Percentiles rank a stretch among this genome's conserved stretches.
These are phyloP conservation scores for Aphis gossypii DNA, from an alignment of 1,140 invertebrate genomes.

Conservation along the genomic window DNA sequence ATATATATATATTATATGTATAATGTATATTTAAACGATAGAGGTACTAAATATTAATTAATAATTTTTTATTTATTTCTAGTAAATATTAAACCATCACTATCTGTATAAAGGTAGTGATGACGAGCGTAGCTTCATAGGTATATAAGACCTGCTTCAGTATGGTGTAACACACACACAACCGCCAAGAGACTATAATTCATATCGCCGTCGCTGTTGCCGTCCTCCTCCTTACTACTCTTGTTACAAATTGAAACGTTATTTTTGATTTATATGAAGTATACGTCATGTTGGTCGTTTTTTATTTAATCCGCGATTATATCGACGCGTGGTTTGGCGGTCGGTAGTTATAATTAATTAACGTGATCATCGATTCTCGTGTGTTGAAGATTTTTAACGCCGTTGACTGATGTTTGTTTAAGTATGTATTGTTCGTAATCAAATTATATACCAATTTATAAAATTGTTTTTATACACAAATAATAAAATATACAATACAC, in stretches of 20 bases:
- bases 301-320: constrained; percentile 49
- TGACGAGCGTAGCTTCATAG: neutral
- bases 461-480: neutral
- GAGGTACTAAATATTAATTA: neutral
- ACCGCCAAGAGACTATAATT: constrained; percentile 33
- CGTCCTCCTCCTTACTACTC: constrained; percentile 25
- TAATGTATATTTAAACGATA: neutral
- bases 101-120: neutral
- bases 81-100: constrained; percentile 1
- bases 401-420: neutral
- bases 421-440: neutral
- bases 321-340: constrained; percentile 45
- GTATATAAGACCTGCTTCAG: neutral
- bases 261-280: constrained; percentile 46
- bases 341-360: constrained; percentile 51
- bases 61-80: constrained; percentile 24
- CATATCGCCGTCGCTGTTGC: constrained; percentile 28
- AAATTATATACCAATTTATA: constrained; percentile 32
- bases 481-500: neutral
- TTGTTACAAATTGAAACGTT: constrained; percentile 54
- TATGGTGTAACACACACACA: constrained; percentile 23
- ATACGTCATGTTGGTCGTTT: constrained; percentile 41
- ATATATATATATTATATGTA: no score
- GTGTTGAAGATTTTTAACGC: neutral
- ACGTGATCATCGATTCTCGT: constrained; percentile 23